phyloP scores from a whole-genome alignment of 2,888 invertebrate genomes.

The Orchestes rusci region DNA sequence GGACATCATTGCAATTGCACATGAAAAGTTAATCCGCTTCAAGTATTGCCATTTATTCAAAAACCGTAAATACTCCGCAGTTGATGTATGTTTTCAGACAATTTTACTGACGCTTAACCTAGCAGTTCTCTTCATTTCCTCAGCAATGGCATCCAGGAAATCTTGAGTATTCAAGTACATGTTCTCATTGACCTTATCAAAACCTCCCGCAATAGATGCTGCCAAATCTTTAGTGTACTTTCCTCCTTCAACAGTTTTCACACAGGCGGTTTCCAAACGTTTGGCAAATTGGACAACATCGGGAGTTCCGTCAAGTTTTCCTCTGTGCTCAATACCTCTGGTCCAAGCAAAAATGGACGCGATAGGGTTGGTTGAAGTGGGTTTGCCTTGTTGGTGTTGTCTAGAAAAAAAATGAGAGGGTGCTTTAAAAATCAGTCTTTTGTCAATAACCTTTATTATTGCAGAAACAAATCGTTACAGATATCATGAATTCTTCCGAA shows the following conservation, averaged over 20 bases:
- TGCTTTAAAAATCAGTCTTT: too few relatives aligned
- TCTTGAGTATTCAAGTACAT: slow-evolving; percentile 82
- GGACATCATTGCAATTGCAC: too few relatives aligned
- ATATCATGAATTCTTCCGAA: too few relatives aligned
- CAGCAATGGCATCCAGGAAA: slow-evolving; percentile 74
- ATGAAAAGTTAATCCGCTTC: too few relatives aligned
- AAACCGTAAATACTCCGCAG: too few relatives aligned
- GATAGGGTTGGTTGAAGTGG: slow-evolving; percentile 85
- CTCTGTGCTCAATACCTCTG: slow-evolving; percentile 74
- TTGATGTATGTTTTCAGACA: too few relatives aligned
- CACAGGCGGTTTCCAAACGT: slow-evolving; percentile 72
- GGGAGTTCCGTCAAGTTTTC: slow-evolving; percentile 69
- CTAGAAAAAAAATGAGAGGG: slow-evolving; percentile 59
- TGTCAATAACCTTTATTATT: too few relatives aligned
- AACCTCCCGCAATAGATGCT: slow-evolving; percentile 78
- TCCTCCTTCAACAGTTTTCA: slow-evolving; percentile 74
- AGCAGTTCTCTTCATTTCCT: slow-evolving; percentile 54
- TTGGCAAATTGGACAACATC: slow-evolving; percentile 66
- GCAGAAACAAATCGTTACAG: too few relatives aligned
- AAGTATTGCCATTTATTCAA: too few relatives aligned
- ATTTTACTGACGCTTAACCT: too few relatives aligned
- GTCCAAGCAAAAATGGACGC: slow-evolving; percentile 93
- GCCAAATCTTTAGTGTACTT: slow-evolving; percentile 81
- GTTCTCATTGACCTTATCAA: slow-evolving; percentile 71
- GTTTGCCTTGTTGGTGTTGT: slow-evolving; percentile 77